Evolutionary conservation across 1,140 invertebrate genomes (phyloP).

Genomic region (Pantala flavescens): DNA sequence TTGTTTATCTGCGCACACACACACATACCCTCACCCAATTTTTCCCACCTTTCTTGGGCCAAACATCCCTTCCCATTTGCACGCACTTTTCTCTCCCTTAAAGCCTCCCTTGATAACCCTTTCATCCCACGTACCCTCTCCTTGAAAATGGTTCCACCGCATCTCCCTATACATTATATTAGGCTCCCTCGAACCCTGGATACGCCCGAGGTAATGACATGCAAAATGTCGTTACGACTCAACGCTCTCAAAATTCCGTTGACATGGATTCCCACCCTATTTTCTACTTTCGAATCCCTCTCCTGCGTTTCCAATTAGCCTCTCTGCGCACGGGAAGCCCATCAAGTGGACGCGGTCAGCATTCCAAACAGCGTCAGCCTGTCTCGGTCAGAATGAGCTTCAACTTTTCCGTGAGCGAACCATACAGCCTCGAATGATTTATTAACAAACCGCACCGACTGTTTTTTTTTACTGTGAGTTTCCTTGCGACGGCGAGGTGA

Average conservation of each 20-base stretch:
- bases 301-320: neutral
- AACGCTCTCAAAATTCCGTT: neutral
- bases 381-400: too few species aligned
- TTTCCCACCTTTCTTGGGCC: too few species aligned
- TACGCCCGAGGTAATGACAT: neutral
- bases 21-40: too few species aligned
- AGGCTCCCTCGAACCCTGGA: neutral
- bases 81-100: neutral
- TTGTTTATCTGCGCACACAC: too few species aligned
- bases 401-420: too few species aligned
- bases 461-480: too few species aligned
- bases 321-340: neutral
- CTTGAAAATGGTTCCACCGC: neutral
- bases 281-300: neutral
- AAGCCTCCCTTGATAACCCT: neutral
- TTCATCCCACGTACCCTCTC: neutral
- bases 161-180: neutral
- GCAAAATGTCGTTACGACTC: neutral
- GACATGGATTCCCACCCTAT: neutral
- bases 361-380: neutral
- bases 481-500: too few species aligned
- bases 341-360: constrained; percentile 6
- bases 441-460: too few species aligned
- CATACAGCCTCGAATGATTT: too few species aligned
- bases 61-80: neutral